A percentile compares a stretch with the other conserved stretches of the same genome.
Conservation (phyloP, 1,140 invertebrate species). For the Agraylea sexmaculata region DNA sequence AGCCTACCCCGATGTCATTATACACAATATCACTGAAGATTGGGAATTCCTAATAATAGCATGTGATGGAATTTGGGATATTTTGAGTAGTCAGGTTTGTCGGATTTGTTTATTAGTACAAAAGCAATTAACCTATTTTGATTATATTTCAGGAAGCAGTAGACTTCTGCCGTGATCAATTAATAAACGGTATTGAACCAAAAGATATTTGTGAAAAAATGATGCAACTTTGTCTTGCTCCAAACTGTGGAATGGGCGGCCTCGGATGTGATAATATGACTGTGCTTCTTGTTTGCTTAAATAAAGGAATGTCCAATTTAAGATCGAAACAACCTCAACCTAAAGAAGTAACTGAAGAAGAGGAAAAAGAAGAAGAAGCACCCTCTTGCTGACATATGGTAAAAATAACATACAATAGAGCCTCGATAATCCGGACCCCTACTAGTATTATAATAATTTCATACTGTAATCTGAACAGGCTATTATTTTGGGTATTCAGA, state of each 20-base stretch:
- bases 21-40: slow-evolving; percentile 68
- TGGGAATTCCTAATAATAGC: slow-evolving; percentile 96
- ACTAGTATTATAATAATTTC: too few relatives aligned
- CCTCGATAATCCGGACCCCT: too few relatives aligned
- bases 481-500: too few relatives aligned
- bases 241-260: slow-evolving; percentile 91
- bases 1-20: slow-evolving; percentile 89
- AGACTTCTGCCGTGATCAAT: slow-evolving; percentile 73
- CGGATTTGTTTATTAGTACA: too few relatives aligned
- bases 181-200: slow-evolving; percentile 73
- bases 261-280: slow-evolving; percentile 99
- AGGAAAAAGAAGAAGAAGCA: too few relatives aligned
- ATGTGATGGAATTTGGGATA: slow-evolving; percentile 99
- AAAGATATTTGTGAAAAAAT: slow-evolving; percentile 93
- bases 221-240: slow-evolving; percentile 86
- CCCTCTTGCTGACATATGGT: too few relatives aligned
- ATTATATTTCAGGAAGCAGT: slow-evolving; percentile 67
- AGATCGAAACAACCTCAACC: too few relatives aligned
- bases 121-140: too few relatives aligned
- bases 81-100: slow-evolving; percentile 70
- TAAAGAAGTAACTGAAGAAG: too few relatives aligned
- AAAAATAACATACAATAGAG: too few relatives aligned
- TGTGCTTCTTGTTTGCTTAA: slow-evolving; percentile 77
- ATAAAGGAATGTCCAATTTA: too few relatives aligned
- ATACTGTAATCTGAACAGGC: too few relatives aligned